Evolutionary conservation across 37 sponge, comb jelly and placozoan species (phyloP), one percentile per base, ranked within the genome.

Genomic region (Diacarnus erythraeanus): DNA sequence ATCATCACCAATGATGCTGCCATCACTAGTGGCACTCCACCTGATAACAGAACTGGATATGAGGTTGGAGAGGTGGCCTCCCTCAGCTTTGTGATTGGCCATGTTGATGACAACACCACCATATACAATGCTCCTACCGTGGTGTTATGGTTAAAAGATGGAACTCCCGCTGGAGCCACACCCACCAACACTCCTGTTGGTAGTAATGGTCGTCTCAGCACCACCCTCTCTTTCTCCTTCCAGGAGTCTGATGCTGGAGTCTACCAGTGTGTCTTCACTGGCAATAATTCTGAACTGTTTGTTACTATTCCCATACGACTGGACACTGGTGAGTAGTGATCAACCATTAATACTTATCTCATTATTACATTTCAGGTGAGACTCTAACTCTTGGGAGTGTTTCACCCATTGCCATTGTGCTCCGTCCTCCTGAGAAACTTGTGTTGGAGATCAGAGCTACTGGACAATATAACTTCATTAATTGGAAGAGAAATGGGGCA

Each of bases 211-310:
- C n/a, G 71, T 20, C 8, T 39, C 1, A 40, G 1, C 42, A 71
- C 42, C 42, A 37, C 40, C 42, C 42, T 40, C 42, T 71, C 71
- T 21, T 37, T 71, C 22, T 22, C 35, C 74, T 83, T 83, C 41
- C 29, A 34, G 20, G 29, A 3, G 1, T 65, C 83, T 35, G 76
- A 83, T 75, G 76, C 57, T 9, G 83, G 83, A 35, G 57, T 75
- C 37, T 83, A 83, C 57, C 83, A 83, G 76, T 83, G 83, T 65
- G 57, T 83, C 59, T 75, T 73, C 76, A 69, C 69, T 35, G 80
- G 66, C 30, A 33, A 2, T 33, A 42, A 67, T 35, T 31, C 38
- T 66, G 76, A 83, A 44, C 42, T 83, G 18, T 8, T 75, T 63
- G 38, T 57, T 23, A 56, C 75, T 27, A 57, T 42, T 56, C 83